Evolutionary conservation across 2,113 vertebrate genomes (phyloP).

Genomic region (Rhynchomys soricoides): DNA sequence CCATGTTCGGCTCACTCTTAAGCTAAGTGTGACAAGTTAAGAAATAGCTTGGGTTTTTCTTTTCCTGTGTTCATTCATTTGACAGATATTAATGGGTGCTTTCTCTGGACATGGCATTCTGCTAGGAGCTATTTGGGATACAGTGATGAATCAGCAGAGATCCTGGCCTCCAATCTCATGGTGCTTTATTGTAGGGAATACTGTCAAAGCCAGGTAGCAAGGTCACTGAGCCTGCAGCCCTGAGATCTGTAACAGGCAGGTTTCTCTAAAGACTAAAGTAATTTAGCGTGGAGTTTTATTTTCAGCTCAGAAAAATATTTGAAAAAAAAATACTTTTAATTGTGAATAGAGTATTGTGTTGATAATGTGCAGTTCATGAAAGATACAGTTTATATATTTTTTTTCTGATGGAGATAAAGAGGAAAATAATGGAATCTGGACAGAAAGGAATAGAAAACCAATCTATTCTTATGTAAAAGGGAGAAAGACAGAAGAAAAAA

Average conservation of each 20-base stretch:
- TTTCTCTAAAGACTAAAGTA: conserved; percentile 35
- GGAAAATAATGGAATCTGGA: neutral
- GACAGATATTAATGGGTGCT: conserved; percentile 68
- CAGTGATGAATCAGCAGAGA: conserved; percentile 45
- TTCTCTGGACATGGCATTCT: conserved; percentile 53
- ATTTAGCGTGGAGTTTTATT: neutral
- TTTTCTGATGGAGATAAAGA: conserved; percentile 14
- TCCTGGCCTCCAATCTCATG: conserved; percentile 23
- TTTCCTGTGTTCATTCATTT: conserved; percentile 58
- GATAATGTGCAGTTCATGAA: neutral
- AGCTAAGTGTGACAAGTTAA: conserved; percentile 48
- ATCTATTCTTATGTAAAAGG: neutral
- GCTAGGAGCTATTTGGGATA: conserved; percentile 48
- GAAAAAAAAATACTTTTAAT: neutral
- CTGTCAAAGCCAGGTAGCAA: conserved; percentile 57
- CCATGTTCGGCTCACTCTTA: neutral
- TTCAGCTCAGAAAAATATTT: conserved; percentile 45
- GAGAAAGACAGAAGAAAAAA: neutral
- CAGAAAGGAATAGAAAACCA: neutral
- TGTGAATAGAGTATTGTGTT: neutral
- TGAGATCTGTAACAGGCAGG: conserved; percentile 18
- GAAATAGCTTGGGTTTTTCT: neutral
- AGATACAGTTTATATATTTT: neutral
- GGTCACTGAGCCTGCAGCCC: conserved; percentile 6
- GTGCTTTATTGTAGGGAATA: conserved; percentile 42